Conservation (phyloP, 2,797 vertebrate genomes). For the Tangara arthus region DNA sequence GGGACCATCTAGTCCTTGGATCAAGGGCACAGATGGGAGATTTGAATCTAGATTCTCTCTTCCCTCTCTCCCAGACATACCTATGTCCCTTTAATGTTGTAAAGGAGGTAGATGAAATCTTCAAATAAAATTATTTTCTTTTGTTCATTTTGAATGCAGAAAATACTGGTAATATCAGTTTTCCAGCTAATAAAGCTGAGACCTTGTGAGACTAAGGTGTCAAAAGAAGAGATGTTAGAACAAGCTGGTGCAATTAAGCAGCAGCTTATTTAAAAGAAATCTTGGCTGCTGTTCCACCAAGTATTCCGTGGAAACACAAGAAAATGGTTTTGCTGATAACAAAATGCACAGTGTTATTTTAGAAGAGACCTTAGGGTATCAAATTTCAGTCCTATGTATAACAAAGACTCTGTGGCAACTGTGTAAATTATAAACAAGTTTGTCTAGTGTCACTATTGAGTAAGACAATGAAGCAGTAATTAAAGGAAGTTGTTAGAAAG, state of each 20-base stretch:
- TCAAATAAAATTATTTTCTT: neutral
- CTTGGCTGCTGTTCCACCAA: neutral
- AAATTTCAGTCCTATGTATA: neutral
- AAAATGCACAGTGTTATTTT: neutral
- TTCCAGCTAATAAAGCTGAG: constrained; percentile 10
- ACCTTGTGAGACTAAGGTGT: neutral
- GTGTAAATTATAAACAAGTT: neutral
- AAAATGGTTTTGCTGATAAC: neutral
- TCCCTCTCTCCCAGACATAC: neutral
- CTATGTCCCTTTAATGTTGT: neutral
- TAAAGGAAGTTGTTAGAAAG: neutral
- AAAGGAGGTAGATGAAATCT: neutral
- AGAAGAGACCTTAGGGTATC: neutral
- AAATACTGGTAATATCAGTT: neutral
- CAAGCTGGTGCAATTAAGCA: neutral
- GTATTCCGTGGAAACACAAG: neutral
- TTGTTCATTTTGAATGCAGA: neutral
- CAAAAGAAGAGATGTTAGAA: neutral
- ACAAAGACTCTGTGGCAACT: neutral
- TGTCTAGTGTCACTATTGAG: neutral
- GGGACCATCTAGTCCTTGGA: neutral
- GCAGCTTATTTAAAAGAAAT: neutral
- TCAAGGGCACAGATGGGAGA: neutral
- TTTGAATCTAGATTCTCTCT: neutral
- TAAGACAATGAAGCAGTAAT: neutral